These are phyloP conservation scores for Pogonocherus hispidulus DNA, from an alignment of 2,888 invertebrate genomes.

Conservation along the genomic window DNA sequence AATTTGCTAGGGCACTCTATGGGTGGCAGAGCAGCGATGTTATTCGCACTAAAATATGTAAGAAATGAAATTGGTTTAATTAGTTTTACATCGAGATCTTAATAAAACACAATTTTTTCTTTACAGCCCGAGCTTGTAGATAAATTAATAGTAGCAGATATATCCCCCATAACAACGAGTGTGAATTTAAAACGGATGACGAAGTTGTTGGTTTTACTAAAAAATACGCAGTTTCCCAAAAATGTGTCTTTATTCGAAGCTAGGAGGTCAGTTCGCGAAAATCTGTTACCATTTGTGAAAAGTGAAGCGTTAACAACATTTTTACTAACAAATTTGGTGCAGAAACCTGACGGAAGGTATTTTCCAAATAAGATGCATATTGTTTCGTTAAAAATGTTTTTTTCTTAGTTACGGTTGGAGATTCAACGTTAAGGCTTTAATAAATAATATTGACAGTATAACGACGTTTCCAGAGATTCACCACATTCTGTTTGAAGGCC, in stretches of 20 bases:
- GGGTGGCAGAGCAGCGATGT: slow-evolving; percentile 95
- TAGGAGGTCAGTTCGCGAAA: slow-evolving; percentile 76
- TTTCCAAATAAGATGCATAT: neutral
- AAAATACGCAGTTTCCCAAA: slow-evolving; percentile 73
- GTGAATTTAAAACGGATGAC: slow-evolving; percentile 75
- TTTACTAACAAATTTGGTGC: slow-evolving; percentile 86
- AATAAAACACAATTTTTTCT: neutral
- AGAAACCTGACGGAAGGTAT: slow-evolving; percentile 63
- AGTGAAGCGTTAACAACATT: slow-evolving; percentile 79
- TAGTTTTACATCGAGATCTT: too few relatives aligned
- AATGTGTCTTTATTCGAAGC: slow-evolving; percentile 79
- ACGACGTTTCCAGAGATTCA: slow-evolving; percentile 75
- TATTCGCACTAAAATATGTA: slow-evolving; percentile 81
- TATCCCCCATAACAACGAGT: slow-evolving; percentile 77
- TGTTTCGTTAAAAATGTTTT: slow-evolving; percentile 23
- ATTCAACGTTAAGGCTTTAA: slow-evolving; percentile 82
- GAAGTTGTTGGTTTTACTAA: slow-evolving; percentile 78
- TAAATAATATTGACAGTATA: slow-evolving; percentile 76
- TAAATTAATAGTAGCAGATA: slow-evolving; percentile 80
- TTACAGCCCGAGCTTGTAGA: slow-evolving; percentile 75
- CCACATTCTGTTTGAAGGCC: slow-evolving; percentile 69
- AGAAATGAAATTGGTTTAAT: slow-evolving; percentile 23
- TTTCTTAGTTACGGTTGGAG: slow-evolving; percentile 78
- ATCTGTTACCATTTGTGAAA: slow-evolving; percentile 73
- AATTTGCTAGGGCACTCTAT: slow-evolving; percentile 92